phyloP scores from a whole-genome alignment of 2,797 vertebrate species.

The Poeciliopsis presidionis region DNA sequence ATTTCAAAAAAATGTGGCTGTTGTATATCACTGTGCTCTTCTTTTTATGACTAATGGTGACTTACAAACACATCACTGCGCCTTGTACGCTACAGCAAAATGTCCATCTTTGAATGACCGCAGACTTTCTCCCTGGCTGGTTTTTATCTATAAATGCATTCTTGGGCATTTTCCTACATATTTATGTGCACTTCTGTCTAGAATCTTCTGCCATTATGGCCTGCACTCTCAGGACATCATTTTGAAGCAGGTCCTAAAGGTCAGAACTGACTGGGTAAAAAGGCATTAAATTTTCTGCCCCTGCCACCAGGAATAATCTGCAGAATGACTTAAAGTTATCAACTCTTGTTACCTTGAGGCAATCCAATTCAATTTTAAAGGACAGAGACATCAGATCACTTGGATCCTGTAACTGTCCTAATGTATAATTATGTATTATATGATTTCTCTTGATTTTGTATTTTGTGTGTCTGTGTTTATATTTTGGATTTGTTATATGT shows the following conservation, averaged over 20 bases:
- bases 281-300: not conserved
- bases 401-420: not conserved
- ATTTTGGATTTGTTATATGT: not conserved
- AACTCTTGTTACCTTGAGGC: not conserved
- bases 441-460: not conserved
- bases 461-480: not conserved
- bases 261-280: not conserved
- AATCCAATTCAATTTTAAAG: not conserved
- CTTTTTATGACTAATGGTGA: not conserved
- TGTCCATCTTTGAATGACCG: not conserved
- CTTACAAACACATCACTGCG: not conserved
- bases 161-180: not conserved
- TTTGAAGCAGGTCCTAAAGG: not conserved
- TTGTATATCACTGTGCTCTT: not conserved
- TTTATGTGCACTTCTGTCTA: not conserved
- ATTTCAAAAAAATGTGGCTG: not conserved
- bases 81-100: not conserved
- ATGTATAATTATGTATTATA: not conserved
- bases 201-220: not conserved
- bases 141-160: not conserved
- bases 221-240: not conserved
- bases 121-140: not conserved
- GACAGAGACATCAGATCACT: not conserved
- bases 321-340: not conserved
- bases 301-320: not conserved